Evolutionary conservation across 2,113 vertebrate species (phyloP).

Genomic region (Desmodus rotundus): DNA sequence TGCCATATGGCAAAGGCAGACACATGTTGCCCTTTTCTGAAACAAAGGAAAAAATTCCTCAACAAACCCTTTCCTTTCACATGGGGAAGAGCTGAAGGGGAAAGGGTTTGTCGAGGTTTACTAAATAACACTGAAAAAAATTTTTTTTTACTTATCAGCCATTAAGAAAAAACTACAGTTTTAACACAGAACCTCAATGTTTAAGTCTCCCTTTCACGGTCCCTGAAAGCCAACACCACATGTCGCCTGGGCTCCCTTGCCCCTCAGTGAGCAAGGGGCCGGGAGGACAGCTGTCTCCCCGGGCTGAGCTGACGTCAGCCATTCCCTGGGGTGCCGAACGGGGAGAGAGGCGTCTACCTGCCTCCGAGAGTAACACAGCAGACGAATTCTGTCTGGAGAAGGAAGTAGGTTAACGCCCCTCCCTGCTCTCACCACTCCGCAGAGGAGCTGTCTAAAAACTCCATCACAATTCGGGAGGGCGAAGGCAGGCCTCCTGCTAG

Average conservation of each 20-base stretch:
- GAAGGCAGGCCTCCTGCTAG: neutral
- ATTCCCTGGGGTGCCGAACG: neutral
- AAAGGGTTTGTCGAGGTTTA: neutral
- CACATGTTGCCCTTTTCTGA: constrained; percentile 61
- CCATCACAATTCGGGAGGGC: neutral
- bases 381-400: neutral
- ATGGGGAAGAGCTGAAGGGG: neutral
- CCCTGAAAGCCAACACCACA: constrained; percentile 50
- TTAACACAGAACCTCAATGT: constrained; percentile 40
- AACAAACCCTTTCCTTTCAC: constrained; percentile 37
- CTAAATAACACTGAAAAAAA: neutral
- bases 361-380: constrained; percentile 1
- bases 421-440: constrained; percentile 33
- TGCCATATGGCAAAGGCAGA: constrained; percentile 72
- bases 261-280: constrained; percentile 58
- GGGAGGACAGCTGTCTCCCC: constrained; percentile 56
- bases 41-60: constrained; percentile 71
- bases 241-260: neutral
- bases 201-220: neutral
- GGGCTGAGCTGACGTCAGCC: constrained; percentile 27
- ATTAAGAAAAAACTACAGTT: neutral
- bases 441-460: neutral
- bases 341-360: constrained; percentile 62
- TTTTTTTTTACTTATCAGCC: neutral
- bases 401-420: neutral